A percentile compares a stretch with the other conserved stretches of the same genome.
These are phyloP conservation scores for Chascanopsetta lugubris DNA, from an alignment of 2,113 vertebrate genomes.

Conservation along the genomic window DNA sequence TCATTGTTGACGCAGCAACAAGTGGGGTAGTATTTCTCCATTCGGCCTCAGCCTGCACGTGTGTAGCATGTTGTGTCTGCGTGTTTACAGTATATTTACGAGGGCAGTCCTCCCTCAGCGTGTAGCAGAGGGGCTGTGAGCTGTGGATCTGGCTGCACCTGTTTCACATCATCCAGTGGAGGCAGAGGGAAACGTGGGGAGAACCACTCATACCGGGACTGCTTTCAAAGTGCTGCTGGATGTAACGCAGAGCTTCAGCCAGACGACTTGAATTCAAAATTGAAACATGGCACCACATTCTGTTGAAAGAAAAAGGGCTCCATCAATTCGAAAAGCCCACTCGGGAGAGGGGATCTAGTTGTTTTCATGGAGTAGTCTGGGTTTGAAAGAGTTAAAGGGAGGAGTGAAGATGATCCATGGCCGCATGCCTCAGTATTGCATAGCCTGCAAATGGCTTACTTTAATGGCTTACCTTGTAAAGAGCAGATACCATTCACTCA, in stretches of 20 bases:
- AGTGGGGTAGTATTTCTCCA: slow-evolving; percentile 21
- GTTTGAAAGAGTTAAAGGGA: background rate
- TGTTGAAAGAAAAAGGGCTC: background rate
- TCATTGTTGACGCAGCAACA: slow-evolving; percentile 45
- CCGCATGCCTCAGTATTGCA: slow-evolving; percentile 5
- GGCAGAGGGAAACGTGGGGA: background rate
- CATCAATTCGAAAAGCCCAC: background rate
- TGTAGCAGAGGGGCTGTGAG: background rate
- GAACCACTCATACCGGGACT: background rate
- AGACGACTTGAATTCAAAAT: slow-evolving; percentile 12
- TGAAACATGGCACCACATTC: slow-evolving; percentile 22
- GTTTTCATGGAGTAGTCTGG: background rate
- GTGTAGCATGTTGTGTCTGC: slow-evolving; percentile 3
- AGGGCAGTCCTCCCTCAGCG: background rate
- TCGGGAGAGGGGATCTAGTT: background rate
- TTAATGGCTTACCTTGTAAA: slow-evolving; percentile 16
- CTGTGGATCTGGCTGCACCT: slow-evolving; percentile 40
- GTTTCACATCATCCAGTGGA: slow-evolving; percentile 33
- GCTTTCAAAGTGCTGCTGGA: slow-evolving; percentile 21
- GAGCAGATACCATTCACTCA: slow-evolving; percentile 4
- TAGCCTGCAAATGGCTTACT: slow-evolving; percentile 9
- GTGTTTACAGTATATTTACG: slow-evolving; percentile 19
- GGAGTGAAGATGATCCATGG: slow-evolving; percentile 6
- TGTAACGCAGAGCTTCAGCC: slow-evolving; percentile 14
- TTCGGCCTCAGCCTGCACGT: slow-evolving; percentile 11